Percentiles rank a stretch among this genome's conserved stretches.
Conservation (phyloP, 2,888 invertebrate genomes). For the Dynastes hyllus region DNA sequence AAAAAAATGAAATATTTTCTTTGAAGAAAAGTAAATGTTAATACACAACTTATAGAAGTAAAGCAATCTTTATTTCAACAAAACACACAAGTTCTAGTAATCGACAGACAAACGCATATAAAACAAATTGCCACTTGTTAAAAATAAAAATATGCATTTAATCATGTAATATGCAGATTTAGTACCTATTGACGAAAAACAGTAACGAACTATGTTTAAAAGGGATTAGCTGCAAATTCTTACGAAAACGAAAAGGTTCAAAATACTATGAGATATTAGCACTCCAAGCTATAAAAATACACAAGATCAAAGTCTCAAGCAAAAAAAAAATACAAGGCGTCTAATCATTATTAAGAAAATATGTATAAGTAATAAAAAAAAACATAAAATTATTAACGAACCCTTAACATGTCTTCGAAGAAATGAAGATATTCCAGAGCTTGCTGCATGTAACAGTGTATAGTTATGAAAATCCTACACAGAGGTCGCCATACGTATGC, state of each 20-base stretch:
- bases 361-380: conserved; percentile 51
- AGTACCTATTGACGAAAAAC: conserved; percentile 48
- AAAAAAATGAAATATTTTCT: too few relatives aligned
- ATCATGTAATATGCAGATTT: conserved; percentile 32
- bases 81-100: conserved; percentile 46
- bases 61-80: conserved; percentile 28
- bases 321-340: conserved; percentile 51
- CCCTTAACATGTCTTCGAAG: conserved; percentile 70
- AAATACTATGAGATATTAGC: conserved; percentile 68
- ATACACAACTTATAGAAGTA: conserved; percentile 18
- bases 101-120: conserved; percentile 42
- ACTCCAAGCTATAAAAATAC: conserved; percentile 70
- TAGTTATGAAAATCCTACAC: conserved; percentile 50
- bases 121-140: conserved; percentile 39
- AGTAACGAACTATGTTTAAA: conserved; percentile 43
- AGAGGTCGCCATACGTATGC: conserved; percentile 49
- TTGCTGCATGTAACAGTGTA: conserved; percentile 69
- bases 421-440: conserved; percentile 69
- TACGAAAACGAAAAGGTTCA: conserved; percentile 50
- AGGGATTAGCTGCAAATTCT: conserved; percentile 55
- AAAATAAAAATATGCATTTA: conserved; percentile 37
- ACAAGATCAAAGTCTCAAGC: conserved; percentile 60
- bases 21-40: neutral
- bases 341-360: conserved; percentile 47
- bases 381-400: conserved; percentile 63